phyloP scores from a whole-genome alignment of 2,113 vertebrate genomes.

The Talpa occidentalis region DNA sequence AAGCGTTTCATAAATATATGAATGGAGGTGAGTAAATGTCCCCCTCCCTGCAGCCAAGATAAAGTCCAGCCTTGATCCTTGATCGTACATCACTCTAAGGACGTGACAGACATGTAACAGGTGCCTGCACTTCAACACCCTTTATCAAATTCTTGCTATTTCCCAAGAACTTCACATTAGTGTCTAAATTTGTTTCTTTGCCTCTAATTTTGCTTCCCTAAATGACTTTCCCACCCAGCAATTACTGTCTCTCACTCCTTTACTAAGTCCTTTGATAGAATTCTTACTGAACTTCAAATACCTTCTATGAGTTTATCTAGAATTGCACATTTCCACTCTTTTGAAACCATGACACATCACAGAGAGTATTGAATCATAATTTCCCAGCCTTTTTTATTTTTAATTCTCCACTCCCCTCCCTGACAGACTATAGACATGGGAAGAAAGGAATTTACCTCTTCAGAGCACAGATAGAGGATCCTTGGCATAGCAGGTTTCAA shows the following conservation, averaged over 20 bases:
- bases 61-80: not conserved
- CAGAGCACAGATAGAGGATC: not conserved
- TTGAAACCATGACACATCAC: not conserved
- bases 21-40: rapidly evolving
- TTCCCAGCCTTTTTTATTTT: not conserved
- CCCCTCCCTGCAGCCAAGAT: not conserved
- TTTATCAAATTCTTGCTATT: not conserved
- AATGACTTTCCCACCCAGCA: not conserved
- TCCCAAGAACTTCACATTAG: too few species aligned
- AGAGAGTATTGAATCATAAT: not conserved
- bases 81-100: rapidly evolving
- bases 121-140: not conserved
- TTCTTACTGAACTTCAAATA: not conserved
- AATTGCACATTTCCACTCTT: not conserved
- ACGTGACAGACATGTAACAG: rapidly evolving
- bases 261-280: too few species aligned
- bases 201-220: not conserved
- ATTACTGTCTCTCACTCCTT: not conserved
- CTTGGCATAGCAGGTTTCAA: too few species aligned
- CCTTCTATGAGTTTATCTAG: not conserved
- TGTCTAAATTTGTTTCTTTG: not conserved
- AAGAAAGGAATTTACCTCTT: not conserved
- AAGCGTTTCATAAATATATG: not conserved
- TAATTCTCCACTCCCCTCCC: not conserved
- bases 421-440: not conserved